phyloP scores from a whole-genome alignment of 2,888 invertebrate species.

The Cephus nigrinus region DNA sequence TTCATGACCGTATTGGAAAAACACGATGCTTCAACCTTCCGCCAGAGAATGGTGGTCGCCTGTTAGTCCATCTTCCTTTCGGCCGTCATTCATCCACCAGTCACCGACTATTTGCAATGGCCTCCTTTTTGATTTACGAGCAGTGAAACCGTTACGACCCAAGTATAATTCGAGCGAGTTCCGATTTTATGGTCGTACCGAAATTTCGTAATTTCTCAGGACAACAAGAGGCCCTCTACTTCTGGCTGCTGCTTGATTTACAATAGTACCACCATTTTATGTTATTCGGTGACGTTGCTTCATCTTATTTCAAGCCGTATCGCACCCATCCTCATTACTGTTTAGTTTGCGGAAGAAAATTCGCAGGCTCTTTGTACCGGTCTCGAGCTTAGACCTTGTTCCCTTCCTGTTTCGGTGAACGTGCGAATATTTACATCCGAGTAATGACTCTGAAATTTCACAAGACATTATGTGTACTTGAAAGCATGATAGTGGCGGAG shows the following conservation, averaged over 20 bases:
- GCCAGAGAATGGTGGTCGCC: background rate
- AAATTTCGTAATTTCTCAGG: constrained; percentile 25
- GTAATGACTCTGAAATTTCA: background rate
- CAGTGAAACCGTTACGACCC: constrained; percentile 1
- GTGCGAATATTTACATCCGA: background rate
- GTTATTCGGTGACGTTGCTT: background rate
- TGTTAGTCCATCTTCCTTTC: background rate
- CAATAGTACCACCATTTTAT: background rate
- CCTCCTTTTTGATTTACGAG: background rate
- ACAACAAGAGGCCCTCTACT: background rate
- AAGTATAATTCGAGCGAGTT: constrained; percentile 18
- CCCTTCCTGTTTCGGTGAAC: background rate
- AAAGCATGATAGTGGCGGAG: background rate
- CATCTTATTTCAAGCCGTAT: background rate
- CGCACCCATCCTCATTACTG: background rate
- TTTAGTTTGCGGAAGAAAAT: background rate
- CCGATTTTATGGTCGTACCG: constrained; percentile 9
- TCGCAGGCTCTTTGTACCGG: background rate
- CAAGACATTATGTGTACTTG: background rate
- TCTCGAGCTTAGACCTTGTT: background rate
- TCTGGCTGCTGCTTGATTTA: background rate
- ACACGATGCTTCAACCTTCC: background rate
- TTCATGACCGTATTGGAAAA: background rate
- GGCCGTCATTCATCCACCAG: background rate
- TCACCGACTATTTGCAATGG: background rate